phyloP scores from a whole-genome alignment of 2,797 vertebrate genomes.

The Gobio occitaniae region DNA sequence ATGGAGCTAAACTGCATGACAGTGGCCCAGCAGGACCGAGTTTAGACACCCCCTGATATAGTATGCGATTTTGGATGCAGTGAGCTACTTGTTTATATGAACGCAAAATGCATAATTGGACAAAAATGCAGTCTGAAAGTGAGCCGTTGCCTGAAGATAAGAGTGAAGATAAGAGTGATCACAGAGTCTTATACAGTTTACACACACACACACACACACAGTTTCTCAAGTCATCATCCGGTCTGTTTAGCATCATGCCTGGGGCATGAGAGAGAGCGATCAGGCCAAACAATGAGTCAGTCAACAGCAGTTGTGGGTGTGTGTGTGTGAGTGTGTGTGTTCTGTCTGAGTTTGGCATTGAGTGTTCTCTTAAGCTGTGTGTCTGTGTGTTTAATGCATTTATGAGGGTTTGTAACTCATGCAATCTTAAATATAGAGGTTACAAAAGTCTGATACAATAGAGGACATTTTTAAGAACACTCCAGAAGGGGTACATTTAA shows the following conservation, averaged over 20 bases:
- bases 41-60: background rate
- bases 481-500: background rate
- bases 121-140: slow-evolving; percentile 5
- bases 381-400: background rate
- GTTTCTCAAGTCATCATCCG: background rate
- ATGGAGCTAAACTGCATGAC: no score
- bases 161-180: background rate
- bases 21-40: background rate
- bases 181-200: slow-evolving; percentile 61
- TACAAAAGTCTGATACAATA: background rate
- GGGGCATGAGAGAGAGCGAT: background rate
- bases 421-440: background rate
- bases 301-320: slow-evolving; percentile 1
- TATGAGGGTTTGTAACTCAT: background rate
- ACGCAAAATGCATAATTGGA: slow-evolving; percentile 12
- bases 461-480: background rate
- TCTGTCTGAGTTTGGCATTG: background rate
- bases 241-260: background rate
- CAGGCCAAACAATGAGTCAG: slow-evolving; percentile 9
- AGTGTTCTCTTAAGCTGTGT: background rate
- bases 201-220: slow-evolving; percentile 17
- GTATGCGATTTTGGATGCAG: background rate
- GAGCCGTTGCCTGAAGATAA: background rate
- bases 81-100: background rate
- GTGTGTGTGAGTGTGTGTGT: background rate